phyloP scores from a whole-genome alignment of 2,888 invertebrate genomes.

The Lypha dubia region DNA sequence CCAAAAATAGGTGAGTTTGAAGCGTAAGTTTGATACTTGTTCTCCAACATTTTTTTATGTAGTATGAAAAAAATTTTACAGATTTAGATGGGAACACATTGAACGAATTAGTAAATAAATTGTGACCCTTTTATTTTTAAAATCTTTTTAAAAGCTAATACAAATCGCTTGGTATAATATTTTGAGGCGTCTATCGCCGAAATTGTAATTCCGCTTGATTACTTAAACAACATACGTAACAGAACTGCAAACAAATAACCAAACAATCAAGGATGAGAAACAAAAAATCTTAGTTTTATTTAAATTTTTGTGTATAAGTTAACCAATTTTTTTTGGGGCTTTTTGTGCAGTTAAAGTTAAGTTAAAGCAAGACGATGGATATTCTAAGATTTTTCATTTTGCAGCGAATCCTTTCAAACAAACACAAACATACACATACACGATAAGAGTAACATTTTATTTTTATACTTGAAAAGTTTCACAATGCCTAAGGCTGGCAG shows the following conservation, averaged over 20 bases:
- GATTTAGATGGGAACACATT: too few relatives aligned
- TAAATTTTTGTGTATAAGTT: slow-evolving; percentile 43
- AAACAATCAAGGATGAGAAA: neutral
- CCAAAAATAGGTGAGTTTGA: too few relatives aligned
- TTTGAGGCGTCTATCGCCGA: neutral
- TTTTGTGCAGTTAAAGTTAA: neutral
- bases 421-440: neutral
- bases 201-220: neutral
- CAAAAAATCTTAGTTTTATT: slow-evolving; percentile 40
- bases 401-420: slow-evolving; percentile 2
- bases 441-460: slow-evolving; percentile 5
- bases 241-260: neutral
- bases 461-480: slow-evolving; percentile 40
- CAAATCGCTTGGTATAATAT: too few relatives aligned
- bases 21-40: too few relatives aligned
- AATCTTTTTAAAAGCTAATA: too few relatives aligned
- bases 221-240: neutral
- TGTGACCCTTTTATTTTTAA: too few relatives aligned
- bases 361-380: slow-evolving; percentile 4
- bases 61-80: too few relatives aligned
- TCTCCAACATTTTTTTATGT: too few relatives aligned
- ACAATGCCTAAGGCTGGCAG: slow-evolving; percentile 39
- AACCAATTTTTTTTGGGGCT: slow-evolving; percentile 15
- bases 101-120: too few relatives aligned
- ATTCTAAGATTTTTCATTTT: neutral